Evolutionary conservation across 2,888 invertebrate genomes (phyloP).

Genomic region (Thyatira batis): DNA sequence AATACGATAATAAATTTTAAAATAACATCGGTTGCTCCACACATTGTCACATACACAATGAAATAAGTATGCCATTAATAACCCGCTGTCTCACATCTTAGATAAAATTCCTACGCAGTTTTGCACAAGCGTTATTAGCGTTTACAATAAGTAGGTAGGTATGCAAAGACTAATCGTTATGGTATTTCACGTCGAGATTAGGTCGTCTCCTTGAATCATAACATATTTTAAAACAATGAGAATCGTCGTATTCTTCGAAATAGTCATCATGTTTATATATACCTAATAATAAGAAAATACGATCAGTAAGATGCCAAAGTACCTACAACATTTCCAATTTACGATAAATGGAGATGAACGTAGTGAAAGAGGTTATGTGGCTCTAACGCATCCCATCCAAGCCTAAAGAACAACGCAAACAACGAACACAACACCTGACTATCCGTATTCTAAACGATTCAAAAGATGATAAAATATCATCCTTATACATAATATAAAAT

Average conservation of each 20-base stretch:
- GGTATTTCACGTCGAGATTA: constrained; percentile 40
- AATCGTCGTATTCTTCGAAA: background rate
- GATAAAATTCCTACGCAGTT: constrained; percentile 57
- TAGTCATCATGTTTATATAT: too few relatives aligned
- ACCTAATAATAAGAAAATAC: too few relatives aligned
- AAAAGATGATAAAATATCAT: too few relatives aligned
- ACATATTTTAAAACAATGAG: background rate
- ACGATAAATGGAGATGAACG: too few relatives aligned
- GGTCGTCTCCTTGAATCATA: background rate
- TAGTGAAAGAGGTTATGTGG: too few relatives aligned
- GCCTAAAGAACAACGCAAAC: too few relatives aligned
- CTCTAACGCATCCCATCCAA: too few relatives aligned
- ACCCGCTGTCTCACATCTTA: constrained; percentile 43
- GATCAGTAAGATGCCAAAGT: too few relatives aligned
- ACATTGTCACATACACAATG: constrained; percentile 39
- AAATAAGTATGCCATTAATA: constrained; percentile 50
- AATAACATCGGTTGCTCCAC: constrained; percentile 48
- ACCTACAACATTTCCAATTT: too few relatives aligned
- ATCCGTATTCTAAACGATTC: too few relatives aligned
- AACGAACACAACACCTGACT: too few relatives aligned
- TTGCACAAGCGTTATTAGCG: constrained; percentile 40
- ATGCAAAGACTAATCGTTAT: constrained; percentile 45
- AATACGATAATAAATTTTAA: constrained; percentile 55
- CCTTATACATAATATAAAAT: too few relatives aligned
- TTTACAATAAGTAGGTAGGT: constrained; percentile 30